These are phyloP conservation scores for Hirtodrosophila alboralis DNA, from an alignment of 2,888 invertebrate genomes.

Conservation along the genomic window DNA sequence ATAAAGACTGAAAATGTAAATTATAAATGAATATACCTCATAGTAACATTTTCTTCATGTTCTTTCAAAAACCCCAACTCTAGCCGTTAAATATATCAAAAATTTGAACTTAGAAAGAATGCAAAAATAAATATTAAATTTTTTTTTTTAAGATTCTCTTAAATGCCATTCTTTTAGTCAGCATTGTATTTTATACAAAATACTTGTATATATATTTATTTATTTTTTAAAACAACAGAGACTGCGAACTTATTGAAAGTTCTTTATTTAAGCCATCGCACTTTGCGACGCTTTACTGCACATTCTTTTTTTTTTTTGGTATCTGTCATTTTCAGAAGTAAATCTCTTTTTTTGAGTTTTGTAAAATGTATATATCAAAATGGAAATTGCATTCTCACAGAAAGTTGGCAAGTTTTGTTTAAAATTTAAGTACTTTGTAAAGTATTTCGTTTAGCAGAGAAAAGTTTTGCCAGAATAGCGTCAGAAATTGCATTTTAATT, in stretches of 20 bases:
- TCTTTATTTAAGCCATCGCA: conserved; percentile 6
- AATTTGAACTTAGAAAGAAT: too few relatives aligned
- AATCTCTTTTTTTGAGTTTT: conserved; percentile 12
- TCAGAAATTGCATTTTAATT: conserved; percentile 73
- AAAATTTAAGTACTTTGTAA: conserved; percentile 67
- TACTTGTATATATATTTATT: too few relatives aligned
- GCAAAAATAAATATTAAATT: too few relatives aligned
- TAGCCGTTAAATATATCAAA: too few relatives aligned
- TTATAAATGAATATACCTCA: too few relatives aligned
- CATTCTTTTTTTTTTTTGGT: conserved; percentile 9
- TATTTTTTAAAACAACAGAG: conserved; percentile 2
- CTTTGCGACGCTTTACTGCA: conserved; percentile 16
- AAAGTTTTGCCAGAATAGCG: conserved; percentile 37
- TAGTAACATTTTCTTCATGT: too few relatives aligned
- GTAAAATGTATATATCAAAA: conserved; percentile 55
- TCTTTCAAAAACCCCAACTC: too few relatives aligned
- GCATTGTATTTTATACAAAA: too few relatives aligned
- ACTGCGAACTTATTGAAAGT: conserved; percentile 13
- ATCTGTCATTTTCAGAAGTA: conserved; percentile 26
- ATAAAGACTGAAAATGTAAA: too few relatives aligned
- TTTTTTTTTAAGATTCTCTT: too few relatives aligned
- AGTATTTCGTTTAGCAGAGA: conserved; percentile 62
- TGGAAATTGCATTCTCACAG: conserved; percentile 66
- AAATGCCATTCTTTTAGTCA: too few relatives aligned
- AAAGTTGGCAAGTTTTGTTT: conserved; percentile 60